phyloP scores from a whole-genome alignment of 2,888 invertebrate species.

The Nasonia oneida region DNA sequence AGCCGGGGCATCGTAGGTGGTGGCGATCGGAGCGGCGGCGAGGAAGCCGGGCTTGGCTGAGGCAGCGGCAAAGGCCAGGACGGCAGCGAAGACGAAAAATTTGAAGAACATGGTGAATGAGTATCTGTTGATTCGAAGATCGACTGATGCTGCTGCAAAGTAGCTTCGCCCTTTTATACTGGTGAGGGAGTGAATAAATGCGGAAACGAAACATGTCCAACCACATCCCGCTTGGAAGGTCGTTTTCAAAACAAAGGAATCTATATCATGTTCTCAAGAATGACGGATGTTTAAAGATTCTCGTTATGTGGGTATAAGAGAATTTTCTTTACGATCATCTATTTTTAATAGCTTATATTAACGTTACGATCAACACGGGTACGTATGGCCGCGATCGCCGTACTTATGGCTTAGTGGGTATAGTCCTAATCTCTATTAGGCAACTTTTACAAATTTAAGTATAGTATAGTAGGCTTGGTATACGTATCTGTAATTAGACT shows the following conservation, averaged over 20 bases:
- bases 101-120: conserved; percentile 46
- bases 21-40: not conserved
- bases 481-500: too few relatives aligned
- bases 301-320: too few relatives aligned
- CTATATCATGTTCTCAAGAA: not conserved
- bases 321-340: too few relatives aligned
- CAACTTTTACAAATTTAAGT: too few relatives aligned
- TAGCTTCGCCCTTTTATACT: conserved; percentile 15
- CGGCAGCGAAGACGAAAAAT: conserved; percentile 40
- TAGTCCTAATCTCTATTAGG: too few relatives aligned
- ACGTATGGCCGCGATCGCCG: too few relatives aligned
- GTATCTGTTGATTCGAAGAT: conserved; percentile 28
- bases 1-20: not conserved
- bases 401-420: too few relatives aligned
- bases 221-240: not conserved
- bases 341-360: too few relatives aligned
- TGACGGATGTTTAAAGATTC: not conserved
- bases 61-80: conserved; percentile 32
- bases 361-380: too few relatives aligned
- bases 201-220: not conserved
- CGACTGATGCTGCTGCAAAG: conserved; percentile 30
- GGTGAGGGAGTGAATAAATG: too few relatives aligned
- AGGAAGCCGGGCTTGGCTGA: conserved; percentile 12
- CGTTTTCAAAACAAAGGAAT: not conserved
- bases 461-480: too few relatives aligned